These are phyloP conservation scores for Phoxinus dragarum DNA, from an alignment of 2,797 vertebrate genomes.

Conservation along the genomic window DNA sequence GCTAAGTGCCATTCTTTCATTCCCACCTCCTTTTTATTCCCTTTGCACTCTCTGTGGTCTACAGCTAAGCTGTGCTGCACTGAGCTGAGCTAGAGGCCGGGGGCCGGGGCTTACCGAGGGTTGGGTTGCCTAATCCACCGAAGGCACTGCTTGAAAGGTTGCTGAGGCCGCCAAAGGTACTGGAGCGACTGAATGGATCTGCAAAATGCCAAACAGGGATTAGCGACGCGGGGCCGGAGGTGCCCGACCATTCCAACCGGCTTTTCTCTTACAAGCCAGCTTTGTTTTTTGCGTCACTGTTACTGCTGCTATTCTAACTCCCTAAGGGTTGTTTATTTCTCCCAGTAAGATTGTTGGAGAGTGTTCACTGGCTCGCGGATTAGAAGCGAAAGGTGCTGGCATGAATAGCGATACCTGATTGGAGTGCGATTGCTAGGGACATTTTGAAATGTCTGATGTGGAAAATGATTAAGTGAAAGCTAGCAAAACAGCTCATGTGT, in stretches of 20 bases:
- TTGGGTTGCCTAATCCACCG: slow-evolving; percentile 98
- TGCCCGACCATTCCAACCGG: slow-evolving; percentile 76
- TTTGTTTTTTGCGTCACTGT: slow-evolving; percentile 63
- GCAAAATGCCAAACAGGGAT: slow-evolving; percentile 91
- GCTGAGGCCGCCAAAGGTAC: slow-evolving; percentile 97
- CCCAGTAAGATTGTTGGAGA: slow-evolving; percentile 63
- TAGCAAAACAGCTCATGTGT: background rate
- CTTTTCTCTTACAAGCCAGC: slow-evolving; percentile 84
- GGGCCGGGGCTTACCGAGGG: slow-evolving; percentile 91
- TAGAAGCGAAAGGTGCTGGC: slow-evolving; percentile 63
- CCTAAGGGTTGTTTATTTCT: slow-evolving; percentile 67
- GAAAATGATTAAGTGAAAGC: slow-evolving; percentile 58
- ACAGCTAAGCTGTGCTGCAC: slow-evolving; percentile 72
- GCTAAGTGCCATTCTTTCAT: slow-evolving; percentile 71
- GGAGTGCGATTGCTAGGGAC: slow-evolving; percentile 60
- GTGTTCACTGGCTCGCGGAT: slow-evolving; percentile 47
- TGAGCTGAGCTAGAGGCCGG: slow-evolving; percentile 70
- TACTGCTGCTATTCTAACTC: slow-evolving; percentile 71
- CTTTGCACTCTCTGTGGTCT: slow-evolving; percentile 77
- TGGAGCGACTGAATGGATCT: slow-evolving; percentile 99
- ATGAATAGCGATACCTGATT: slow-evolving; percentile 63
- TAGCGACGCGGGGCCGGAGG: slow-evolving; percentile 78
- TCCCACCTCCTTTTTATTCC: slow-evolving; percentile 56
- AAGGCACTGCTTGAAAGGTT: slow-evolving; percentile 99
- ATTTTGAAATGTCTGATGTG: slow-evolving; percentile 56